Conservation (phyloP, 1,140 invertebrate species). For the Pseudomyrmex dendroicus region DNA sequence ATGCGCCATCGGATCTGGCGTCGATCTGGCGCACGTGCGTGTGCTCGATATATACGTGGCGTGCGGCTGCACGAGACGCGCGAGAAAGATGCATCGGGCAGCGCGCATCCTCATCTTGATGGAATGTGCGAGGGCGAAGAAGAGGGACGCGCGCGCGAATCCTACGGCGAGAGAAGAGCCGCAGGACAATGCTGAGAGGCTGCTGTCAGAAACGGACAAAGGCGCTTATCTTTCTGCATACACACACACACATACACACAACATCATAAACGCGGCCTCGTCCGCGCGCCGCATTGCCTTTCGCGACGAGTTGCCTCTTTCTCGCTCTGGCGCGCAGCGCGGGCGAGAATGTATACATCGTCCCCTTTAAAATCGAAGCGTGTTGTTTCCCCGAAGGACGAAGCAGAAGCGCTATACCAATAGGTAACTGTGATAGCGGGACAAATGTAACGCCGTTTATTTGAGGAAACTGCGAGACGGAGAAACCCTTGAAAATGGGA, state of each 20-base stretch:
- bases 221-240: constrained; percentile 67
- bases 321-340: constrained; percentile 1
- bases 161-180: constrained; percentile 15
- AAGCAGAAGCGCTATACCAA: background rate
- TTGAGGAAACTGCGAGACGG: background rate
- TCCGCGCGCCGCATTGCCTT: background rate
- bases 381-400: background rate
- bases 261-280: too few relatives aligned
- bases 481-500: background rate
- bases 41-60: background rate
- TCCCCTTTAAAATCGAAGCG: constrained; percentile 10
- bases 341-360: background rate
- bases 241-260: constrained; percentile 5
- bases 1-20: background rate
- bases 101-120: constrained; percentile 9
- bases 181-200: constrained; percentile 62
- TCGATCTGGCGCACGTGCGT: background rate
- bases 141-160: constrained; percentile 24
- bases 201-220: constrained; percentile 63
- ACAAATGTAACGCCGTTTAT: background rate
- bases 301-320: constrained; percentile 21
- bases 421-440: constrained; percentile 5
- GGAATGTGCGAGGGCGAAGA: constrained; percentile 3
- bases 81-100: background rate
- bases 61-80: background rate